Base-by-base conservation (phyloP, 1,140 invertebrate species). In the Cydia splendana region DNA sequence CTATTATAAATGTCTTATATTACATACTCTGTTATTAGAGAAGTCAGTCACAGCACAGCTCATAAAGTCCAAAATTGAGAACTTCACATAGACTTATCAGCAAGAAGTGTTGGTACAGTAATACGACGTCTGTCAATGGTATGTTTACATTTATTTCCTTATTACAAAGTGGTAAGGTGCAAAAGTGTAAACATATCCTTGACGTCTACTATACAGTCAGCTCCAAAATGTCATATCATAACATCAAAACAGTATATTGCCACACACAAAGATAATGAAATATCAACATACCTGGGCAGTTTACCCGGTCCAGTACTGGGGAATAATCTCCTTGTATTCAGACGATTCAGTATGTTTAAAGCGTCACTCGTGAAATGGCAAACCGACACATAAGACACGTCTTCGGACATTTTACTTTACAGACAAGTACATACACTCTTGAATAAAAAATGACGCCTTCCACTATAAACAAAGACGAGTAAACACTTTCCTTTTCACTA, bases 191-290 rank as follows among this genome's bases (percentile, higher is more conserved):
- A 48, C 42, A 45, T 45, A 45, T 45, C 10, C 12, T 13, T 45
- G 12, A 45, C 42, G 12, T 45, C 42, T 45, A 45, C 42, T 45
- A 10, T 38, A 38, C 38, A 45, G 3, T 45, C 10, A 45, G 42
- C 45, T 48, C 2, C 3, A 13, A 48, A 45, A 48, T 9, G 45
- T 48, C 45, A 48, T 15, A 48, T 48, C 45, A 48, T 13, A 48
- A 48, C 45, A 48, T 48, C 45, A 48, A 48, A 48, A 76, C 71
- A 34, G 4, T 57, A 62, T 65, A 65, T 42, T 53, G 13, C 24
- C 24, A 4, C n/a, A 18, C n/a, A 18, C 15, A 57, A 7, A 18
- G 9, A 62, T 62, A 62, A 24, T 24, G 6, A 62, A 62, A 20
- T 5, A 10, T 12, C 0, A 45, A 20, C 28, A 6, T 75, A 51